Percentiles rank a stretch among this genome's conserved stretches.
phyloP scores from a whole-genome alignment of 2,888 invertebrate genomes.

The Folsomia candida region DNA sequence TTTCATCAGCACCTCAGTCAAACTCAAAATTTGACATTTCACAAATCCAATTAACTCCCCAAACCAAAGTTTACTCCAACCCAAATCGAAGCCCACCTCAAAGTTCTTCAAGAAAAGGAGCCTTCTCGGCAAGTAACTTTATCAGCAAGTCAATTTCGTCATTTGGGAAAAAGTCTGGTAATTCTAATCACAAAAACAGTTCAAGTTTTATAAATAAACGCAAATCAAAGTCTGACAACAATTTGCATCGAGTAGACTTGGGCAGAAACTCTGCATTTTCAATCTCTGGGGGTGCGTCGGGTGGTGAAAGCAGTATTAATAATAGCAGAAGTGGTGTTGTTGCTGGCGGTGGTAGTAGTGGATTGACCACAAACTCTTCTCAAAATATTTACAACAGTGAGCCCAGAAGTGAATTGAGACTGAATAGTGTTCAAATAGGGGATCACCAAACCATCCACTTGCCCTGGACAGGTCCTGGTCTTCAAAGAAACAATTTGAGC shows the following conservation, averaged over 20 bases:
- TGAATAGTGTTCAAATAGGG: constrained; percentile 50
- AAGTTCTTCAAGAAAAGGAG: constrained; percentile 7
- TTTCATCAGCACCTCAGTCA: constrained; percentile 26
- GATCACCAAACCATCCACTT: constrained; percentile 49
- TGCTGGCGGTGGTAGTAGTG: background rate
- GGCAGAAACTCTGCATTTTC: background rate
- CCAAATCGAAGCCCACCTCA: constrained; percentile 42
- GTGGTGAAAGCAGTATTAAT: background rate
- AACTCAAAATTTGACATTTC: constrained; percentile 46
- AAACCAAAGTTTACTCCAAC: constrained; percentile 47
- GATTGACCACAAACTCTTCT: constrained; percentile 22
- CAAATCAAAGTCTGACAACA: constrained; percentile 52
- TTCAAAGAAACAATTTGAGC: constrained; percentile 46
- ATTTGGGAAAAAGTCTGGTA: constrained; percentile 42
- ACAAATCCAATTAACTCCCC: constrained; percentile 48
- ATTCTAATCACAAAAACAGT: constrained; percentile 25
- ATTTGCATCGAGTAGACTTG: constrained; percentile 46
- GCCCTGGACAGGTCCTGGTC: constrained; percentile 48
- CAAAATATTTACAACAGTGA: constrained; percentile 27
- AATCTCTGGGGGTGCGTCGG: background rate
- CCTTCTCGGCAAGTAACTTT: constrained; percentile 34
- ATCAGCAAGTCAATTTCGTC: constrained; percentile 45
- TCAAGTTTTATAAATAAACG: constrained; percentile 32
- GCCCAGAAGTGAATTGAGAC: constrained; percentile 33
- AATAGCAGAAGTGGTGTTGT: no score